Evolutionary conservation across 2,888 invertebrate species (phyloP).

Genomic region (Odontothrips loti): DNA sequence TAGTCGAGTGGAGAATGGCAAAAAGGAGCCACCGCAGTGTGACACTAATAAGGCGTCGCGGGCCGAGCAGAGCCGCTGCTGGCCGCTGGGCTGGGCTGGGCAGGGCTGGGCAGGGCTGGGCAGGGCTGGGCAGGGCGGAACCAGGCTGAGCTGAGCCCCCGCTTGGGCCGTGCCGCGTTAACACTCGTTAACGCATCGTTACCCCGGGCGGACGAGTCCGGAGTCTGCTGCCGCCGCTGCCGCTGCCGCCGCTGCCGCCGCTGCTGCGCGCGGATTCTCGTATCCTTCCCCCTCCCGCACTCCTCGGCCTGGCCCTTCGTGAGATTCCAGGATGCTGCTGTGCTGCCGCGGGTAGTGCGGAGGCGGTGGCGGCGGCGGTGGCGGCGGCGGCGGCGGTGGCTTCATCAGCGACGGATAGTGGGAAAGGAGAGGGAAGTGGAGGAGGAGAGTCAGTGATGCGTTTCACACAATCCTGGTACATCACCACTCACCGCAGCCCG

Average conservation of each 20-base stretch:
- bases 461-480: not conserved
- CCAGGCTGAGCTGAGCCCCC: too few relatives aligned
- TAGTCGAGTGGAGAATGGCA: too few relatives aligned
- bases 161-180: not conserved
- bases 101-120: not conserved
- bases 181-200: slow-evolving; percentile 26
- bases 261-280: not conserved
- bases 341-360: not conserved
- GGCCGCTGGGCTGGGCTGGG: not conserved
- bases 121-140: not conserved
- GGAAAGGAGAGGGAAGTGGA: not conserved
- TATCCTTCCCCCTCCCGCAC: not conserved
- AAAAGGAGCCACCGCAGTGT: too few relatives aligned
- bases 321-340: not conserved
- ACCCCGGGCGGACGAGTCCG: not conserved
- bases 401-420: not conserved
- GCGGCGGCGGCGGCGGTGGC: not conserved
- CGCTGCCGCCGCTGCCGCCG: not conserved
- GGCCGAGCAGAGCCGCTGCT: not conserved
- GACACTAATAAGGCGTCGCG: not conserved
- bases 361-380: not conserved
- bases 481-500: not conserved
- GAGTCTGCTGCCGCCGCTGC: not conserved
- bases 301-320: not conserved
- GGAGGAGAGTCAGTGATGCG: not conserved